These are phyloP conservation scores for Automeris io DNA, from an alignment of 2,888 invertebrate species.

Conservation along the genomic window DNA sequence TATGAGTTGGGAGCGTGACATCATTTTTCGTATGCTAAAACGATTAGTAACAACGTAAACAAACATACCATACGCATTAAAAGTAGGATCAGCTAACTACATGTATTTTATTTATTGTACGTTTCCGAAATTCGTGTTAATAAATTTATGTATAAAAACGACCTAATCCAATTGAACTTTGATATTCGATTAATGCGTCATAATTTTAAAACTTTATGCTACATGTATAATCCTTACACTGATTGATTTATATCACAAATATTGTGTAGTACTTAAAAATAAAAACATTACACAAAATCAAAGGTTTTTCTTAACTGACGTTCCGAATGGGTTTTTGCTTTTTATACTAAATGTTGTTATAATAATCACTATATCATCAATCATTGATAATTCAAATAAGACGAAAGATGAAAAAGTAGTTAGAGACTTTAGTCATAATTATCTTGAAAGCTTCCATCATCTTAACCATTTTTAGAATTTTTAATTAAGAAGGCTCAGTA, in stretches of 20 bases:
- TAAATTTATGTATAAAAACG: constrained; percentile 4
- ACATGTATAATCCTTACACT: not conserved
- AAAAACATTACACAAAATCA: no score
- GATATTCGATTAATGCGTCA: not conserved
- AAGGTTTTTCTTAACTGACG: no score
- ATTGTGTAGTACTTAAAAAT: no score
- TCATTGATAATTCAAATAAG: no score
- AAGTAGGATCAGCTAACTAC: constrained; percentile 29
- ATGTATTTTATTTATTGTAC: constrained; percentile 22
- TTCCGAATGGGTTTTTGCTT: no score
- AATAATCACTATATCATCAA: no score
- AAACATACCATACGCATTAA: constrained; percentile 37
- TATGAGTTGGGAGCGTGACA: constrained; percentile 36
- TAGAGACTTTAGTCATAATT: no score
- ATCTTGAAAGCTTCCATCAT: no score
- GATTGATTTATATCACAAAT: not conserved
- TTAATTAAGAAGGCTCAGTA: no score
- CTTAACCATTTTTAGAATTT: no score
- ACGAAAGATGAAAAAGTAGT: no score
- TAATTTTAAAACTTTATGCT: not conserved
- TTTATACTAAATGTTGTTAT: no score
- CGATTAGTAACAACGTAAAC: constrained; percentile 68
- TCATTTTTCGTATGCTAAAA: constrained; percentile 51
- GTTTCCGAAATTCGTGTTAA: not conserved
- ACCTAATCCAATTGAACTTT: not conserved